Evolutionary conservation across 2,113 vertebrate species (phyloP), one percentile per base, ranked within the genome.

Genomic region (Serinus canaria): DNA sequence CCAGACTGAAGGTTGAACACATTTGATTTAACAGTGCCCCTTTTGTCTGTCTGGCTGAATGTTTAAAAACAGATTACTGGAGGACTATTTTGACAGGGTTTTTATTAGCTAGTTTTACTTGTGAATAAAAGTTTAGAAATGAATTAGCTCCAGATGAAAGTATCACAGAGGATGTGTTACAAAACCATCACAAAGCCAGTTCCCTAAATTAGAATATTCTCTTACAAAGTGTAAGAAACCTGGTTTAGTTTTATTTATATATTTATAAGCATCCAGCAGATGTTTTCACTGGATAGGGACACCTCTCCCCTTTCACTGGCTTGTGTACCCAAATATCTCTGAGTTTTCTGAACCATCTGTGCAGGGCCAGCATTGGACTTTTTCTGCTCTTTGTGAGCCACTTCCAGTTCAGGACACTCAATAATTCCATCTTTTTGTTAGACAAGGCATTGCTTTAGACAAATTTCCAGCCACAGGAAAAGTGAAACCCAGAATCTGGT

Each of bases 31-130:
- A 72, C 39, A 55, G 64, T 30, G 21, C 52, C 67, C 23, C 41
- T 81, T 80, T 80, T 66, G 55, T 53, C 56, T 92, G 39, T 33
- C 47, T 67, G 37, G 15, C 1, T 75, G 62, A 35, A 80, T 46
- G 68, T 83, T 82, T 66, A 83, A 86, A 78, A 95, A 49, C 41
- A 77, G 58, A 86, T 69, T 75, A 60, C 35, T 85, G 39, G 23
- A n/a, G 75, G 58, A 58, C 23, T 81, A 43, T 87, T 94, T 66
- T 76, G 84, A 85, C 74, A 69, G 28, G 3, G 12, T 64, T 84
- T 92, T 91, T 95, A 82, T 90, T 55, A 94, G 33, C 49, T 58
- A 90, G 58, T 79, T 94, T 92, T 95, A 25, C 46, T 91, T 64
- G 50, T 56, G 63, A 90, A 91, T 70, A 24, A 47, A 94, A 83